phyloP scores from a whole-genome alignment of 2,113 vertebrate genomes.

The Odocoileus virginianus region DNA sequence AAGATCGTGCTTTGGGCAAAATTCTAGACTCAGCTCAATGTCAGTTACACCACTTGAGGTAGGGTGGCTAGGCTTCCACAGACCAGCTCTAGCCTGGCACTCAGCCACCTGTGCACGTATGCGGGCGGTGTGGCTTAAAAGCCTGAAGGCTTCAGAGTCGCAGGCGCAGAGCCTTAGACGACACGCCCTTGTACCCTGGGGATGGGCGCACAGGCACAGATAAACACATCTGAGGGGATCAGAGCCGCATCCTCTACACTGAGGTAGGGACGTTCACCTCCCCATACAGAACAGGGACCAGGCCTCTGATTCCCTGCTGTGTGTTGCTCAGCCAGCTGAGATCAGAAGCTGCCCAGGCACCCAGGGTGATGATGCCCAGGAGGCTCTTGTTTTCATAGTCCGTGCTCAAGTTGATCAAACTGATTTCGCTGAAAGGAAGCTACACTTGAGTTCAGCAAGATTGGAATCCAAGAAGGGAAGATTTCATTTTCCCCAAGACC shows the following conservation, averaged over 20 bases:
- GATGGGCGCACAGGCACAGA: fast-evolving
- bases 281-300: too few relatives aligned
- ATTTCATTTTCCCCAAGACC: background rate
- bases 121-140: background rate
- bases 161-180: background rate
- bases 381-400: background rate
- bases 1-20: background rate
- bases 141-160: background rate
- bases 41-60: background rate
- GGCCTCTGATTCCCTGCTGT: background rate
- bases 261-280: background rate
- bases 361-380: background rate
- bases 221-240: background rate
- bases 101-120: background rate
- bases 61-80: too few relatives aligned
- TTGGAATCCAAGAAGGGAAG: background rate
- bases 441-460: background rate
- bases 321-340: background rate
- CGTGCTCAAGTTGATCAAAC: background rate
- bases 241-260: background rate
- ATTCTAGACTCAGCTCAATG: background rate
- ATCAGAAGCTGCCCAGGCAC: background rate
- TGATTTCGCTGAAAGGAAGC: background rate
- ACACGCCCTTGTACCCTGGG: background rate
- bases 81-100: background rate